These are phyloP conservation scores for Cathartes aura DNA, from an alignment of 2,113 vertebrate genomes.

Conservation along the genomic window DNA sequence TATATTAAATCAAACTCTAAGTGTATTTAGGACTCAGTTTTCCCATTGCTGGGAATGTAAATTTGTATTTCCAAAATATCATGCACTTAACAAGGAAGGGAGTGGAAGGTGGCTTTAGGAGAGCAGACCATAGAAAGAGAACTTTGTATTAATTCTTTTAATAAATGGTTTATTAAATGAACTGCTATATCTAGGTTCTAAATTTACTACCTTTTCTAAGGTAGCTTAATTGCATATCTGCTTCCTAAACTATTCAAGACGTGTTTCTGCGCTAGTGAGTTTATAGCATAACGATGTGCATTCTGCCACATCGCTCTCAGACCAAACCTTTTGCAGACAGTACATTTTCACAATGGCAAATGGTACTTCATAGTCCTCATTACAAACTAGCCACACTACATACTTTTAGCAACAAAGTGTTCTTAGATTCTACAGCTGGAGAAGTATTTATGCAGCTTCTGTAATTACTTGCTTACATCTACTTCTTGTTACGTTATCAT, in stretches of 20 bases:
- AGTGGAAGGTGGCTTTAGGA: neutral
- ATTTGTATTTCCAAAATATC: neutral
- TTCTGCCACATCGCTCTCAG: neutral
- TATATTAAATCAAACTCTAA: neutral
- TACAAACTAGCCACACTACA: neutral
- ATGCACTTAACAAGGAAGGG: neutral
- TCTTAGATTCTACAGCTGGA: neutral
- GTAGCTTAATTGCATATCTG: neutral
- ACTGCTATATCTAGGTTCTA: neutral
- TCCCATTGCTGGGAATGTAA: neutral
- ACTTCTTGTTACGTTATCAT: neutral
- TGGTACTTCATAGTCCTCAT: neutral
- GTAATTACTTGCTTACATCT: neutral
- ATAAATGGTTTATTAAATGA: neutral
- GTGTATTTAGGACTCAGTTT: neutral
- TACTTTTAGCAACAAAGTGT: neutral
- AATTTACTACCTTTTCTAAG: neutral
- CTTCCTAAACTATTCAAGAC: neutral
- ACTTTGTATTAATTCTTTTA: neutral
- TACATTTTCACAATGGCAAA: neutral
- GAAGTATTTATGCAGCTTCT: neutral
- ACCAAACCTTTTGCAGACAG: neutral
- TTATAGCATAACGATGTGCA: neutral
- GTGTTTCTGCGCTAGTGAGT: neutral
- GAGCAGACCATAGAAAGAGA: neutral